Base-by-base conservation (phyloP, 2,113 vertebrate species). In the Corythaeola cristata region DNA sequence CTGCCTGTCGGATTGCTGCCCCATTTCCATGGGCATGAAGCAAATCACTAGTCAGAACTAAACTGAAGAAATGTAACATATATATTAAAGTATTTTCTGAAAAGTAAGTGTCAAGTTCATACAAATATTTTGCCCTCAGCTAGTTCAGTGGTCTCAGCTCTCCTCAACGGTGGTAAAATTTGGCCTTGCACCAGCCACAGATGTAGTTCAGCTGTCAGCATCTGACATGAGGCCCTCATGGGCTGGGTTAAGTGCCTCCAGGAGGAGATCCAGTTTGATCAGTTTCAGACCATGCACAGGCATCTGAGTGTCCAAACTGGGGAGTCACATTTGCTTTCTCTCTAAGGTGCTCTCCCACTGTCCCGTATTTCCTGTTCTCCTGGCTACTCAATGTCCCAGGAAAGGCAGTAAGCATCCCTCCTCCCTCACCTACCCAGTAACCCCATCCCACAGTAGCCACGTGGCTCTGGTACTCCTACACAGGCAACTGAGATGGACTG, bases 21-120 rank as follows among this genome's bases (percentile, higher is more conserved):
- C 90, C 35, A 45, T 12, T 90, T 97, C 77, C 90, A 30, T 80
- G 74, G 85, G 68, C n/a, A 77, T 6, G 53, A 73, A 64, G 50
- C 39, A 95, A 97, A 83, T 64, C 12, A 88, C 95, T 96, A 79
- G 75, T 89, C 58, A 89, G 71, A 86, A 84, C 39, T 95, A 96
- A 93, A 74, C 72, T 92, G 75, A 78, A 74, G 12, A 92, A 95
- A 92, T 80, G 55, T 73, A 77, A 90, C 78, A 77, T 80, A 85
- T 16, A 22, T 74, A 88, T 86, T 59, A 75, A 93, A 96, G 92
- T 68, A 67, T 77, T 92, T 90, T 77, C 52, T 73, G 33, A 59
- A 92, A 55, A 92, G 32, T 68, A 68, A 71, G 20, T 21, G 27
- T 68, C 60, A 59, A 27, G 45, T 86, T 87, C 71, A 16, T 23